phyloP scores from a whole-genome alignment of 2,888 invertebrate species.

The Eretmocerus hayati region DNA sequence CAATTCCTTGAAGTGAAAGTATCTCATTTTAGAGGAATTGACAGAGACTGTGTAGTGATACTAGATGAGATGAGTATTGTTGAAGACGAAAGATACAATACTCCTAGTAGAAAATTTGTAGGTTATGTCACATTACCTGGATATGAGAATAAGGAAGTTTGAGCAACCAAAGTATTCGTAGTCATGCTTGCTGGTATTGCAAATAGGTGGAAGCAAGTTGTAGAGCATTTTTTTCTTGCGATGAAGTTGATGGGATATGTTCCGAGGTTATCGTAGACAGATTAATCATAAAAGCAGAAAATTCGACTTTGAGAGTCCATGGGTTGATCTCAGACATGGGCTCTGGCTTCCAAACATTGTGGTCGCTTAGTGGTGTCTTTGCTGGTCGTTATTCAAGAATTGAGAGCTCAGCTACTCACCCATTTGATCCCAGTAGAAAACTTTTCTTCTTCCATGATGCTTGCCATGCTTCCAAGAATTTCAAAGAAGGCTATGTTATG shows the following conservation, averaged over 20 bases:
- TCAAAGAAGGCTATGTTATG: not conserved
- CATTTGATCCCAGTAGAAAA: not conserved
- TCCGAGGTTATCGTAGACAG: constrained; percentile 23
- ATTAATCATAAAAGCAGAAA: constrained; percentile 21
- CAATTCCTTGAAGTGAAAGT: constrained; percentile 12
- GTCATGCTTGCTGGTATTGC: constrained; percentile 30
- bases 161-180: constrained; percentile 28
- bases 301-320: constrained; percentile 26
- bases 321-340: constrained; percentile 31
- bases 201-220: constrained; percentile 29
- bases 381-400: constrained; percentile 9
- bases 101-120: constrained; percentile 5
- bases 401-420: not conserved
- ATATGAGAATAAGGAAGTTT: constrained; percentile 4
- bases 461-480: not conserved
- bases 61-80: constrained; percentile 23
- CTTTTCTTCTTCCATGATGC: not conserved
- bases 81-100: constrained; percentile 10
- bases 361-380: constrained; percentile 22
- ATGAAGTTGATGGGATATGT: constrained; percentile 24
- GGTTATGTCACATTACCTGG: constrained; percentile 13
- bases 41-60: constrained; percentile 18
- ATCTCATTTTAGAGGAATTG: not conserved
- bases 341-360: constrained; percentile 26
- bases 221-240: constrained; percentile 29